Evolutionary conservation across 1,140 invertebrate species (phyloP).

Genomic region (Zaprionus vittiger): DNA sequence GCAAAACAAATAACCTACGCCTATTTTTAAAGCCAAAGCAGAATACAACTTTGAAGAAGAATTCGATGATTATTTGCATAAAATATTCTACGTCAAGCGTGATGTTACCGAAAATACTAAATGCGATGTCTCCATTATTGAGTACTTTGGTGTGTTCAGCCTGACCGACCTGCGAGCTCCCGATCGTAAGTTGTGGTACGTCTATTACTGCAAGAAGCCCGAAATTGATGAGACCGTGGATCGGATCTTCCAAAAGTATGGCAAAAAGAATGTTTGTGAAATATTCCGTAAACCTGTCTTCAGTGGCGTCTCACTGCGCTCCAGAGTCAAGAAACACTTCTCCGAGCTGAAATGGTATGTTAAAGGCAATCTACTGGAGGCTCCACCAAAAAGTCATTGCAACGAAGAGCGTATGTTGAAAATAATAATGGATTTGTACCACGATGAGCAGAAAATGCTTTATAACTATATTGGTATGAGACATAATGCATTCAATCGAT

Average conservation of each 20-base stretch:
- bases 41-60: conserved; percentile 47
- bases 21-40: conserved; percentile 17
- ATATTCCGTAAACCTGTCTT: conserved; percentile 60
- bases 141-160: conserved; percentile 63
- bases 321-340: conserved; percentile 60
- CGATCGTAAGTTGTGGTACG: conserved; percentile 59
- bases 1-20: not conserved
- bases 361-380: conserved; percentile 58
- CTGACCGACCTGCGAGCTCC: conserved; percentile 48
- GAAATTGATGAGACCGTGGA: conserved; percentile 59
- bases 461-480: conserved; percentile 57
- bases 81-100: conserved; percentile 45
- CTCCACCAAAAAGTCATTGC: conserved; percentile 59
- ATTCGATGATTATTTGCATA: conserved; percentile 45
- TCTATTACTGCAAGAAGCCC: conserved; percentile 49
- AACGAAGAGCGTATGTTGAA: conserved; percentile 57
- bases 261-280: conserved; percentile 68
- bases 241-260: conserved; percentile 61
- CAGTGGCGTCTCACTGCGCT: conserved; percentile 49
- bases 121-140: conserved; percentile 39
- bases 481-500: conserved; percentile 8
- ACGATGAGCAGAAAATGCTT: conserved; percentile 50
- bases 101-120: not conserved
- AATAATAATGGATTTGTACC: conserved; percentile 41
- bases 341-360: conserved; percentile 51